Evolutionary conservation across 1,140 invertebrate genomes (phyloP).

Genomic region (Calycopis cecrops): DNA sequence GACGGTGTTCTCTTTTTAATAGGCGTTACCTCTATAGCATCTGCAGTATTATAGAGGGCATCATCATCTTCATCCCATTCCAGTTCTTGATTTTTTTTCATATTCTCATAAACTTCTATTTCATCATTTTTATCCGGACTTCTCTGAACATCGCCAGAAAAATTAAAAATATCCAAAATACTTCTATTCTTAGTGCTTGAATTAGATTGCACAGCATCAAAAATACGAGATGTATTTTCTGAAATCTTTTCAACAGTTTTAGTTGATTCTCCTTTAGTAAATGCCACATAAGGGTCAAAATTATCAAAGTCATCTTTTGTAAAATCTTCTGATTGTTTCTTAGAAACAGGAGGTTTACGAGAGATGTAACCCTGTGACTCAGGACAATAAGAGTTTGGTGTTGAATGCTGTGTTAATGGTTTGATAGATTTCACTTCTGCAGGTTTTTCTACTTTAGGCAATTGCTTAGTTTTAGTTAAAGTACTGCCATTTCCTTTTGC

Average conservation of each 20-base stretch:
- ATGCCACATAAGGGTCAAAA: constrained; percentile 38
- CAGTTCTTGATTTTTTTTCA: constrained; percentile 45
- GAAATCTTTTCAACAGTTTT: constrained; percentile 17
- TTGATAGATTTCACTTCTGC: constrained; percentile 2
- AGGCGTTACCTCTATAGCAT: constrained; percentile 28
- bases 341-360: constrained; percentile 9
- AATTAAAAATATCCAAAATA: constrained; percentile 63
- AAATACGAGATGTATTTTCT: constrained; percentile 44
- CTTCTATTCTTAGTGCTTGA: constrained; percentile 50
- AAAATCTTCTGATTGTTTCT: constrained; percentile 31
- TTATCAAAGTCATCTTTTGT: constrained; percentile 46
- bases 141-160: constrained; percentile 28
- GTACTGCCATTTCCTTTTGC: constrained; percentile 55
- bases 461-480: constrained; percentile 19
- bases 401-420: not conserved
- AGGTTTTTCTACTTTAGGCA: constrained; percentile 6
- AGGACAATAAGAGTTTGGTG: constrained; percentile 18
- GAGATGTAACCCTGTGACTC: constrained; percentile 29
- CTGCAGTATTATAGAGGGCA: constrained; percentile 60
- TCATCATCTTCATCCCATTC: constrained; percentile 70
- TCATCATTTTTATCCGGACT: constrained; percentile 41
- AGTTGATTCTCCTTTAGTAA: constrained; percentile 32
- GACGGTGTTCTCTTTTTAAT: constrained; percentile 29
- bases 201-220: constrained; percentile 55
- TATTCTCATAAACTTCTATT: constrained; percentile 40